Evolutionary conservation across 2,113 vertebrate genomes (phyloP), one percentile per base, ranked within the genome.

Genomic region (Tympanuchus pallidicinctus): DNA sequence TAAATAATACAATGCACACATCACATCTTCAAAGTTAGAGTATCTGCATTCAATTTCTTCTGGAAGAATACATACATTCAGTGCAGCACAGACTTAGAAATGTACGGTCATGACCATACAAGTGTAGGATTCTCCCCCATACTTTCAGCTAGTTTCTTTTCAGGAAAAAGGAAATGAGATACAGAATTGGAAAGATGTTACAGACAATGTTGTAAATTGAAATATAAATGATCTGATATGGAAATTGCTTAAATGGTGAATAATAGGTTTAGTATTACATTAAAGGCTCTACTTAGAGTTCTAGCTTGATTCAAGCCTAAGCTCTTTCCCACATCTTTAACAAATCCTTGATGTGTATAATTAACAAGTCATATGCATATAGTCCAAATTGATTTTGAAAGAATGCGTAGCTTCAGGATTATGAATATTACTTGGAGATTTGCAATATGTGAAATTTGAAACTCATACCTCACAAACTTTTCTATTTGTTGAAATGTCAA

Each of bases 181-280:
- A 76, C 13, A 24, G 67, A 95, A 94, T 86, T 67, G 16, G 30
- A 95, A 97, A 86, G 18, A 60, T 15, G 42, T 47, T 38, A 66
- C 15, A 70, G 20, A 61, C 2, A 52, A 52, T 59, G 42, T 64
- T 61, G 1, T 61, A 83, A 40, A 87, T 52, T 80, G 66, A 90
- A 79, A 85, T 83, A 11, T 60, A 87, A 91, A 82, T 0, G 0
- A 70, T 52, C 28, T 45, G n/a, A 34, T 80, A 91, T 47, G 38
- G 56, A 89, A 92, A 84, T 36, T 34, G 27, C 94, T 93, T 94
- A 88, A 86, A 32, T 64, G 10, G 85, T 45, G 28, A 92, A 83
- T 27, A 88, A 43, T 38, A 72, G 34, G 12, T 92, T 94, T 91
- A 90, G 75, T 73, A 81, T 22, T 80, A 65, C 8, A 76, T 28